Percentiles rank a stretch among this genome's conserved stretches.
phyloP scores from a whole-genome alignment of 2,113 vertebrate species.

The Smithornis capensis region DNA sequence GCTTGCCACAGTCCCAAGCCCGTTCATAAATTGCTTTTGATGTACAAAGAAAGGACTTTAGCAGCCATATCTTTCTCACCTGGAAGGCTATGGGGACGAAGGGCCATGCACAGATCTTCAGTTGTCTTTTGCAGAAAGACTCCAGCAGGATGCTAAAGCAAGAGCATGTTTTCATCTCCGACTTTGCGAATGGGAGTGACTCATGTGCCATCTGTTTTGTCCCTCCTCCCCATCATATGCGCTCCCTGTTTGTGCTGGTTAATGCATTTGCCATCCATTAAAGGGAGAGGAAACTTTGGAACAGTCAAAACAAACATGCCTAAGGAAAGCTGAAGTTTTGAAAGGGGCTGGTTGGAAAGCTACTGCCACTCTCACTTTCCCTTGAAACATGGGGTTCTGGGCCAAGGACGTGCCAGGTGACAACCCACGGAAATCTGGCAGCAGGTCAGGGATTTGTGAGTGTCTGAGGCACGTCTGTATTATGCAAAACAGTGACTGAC shows the following conservation, averaged over 20 bases:
- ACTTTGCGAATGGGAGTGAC: constrained; percentile 13
- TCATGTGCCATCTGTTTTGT: constrained; percentile 64
- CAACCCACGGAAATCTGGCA: not conserved
- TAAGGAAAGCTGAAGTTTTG: constrained; percentile 7
- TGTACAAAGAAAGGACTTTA: not conserved
- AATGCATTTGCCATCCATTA: constrained; percentile 50
- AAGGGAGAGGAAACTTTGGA: constrained; percentile 52
- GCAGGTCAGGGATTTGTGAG: not conserved
- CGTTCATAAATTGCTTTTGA: not conserved
- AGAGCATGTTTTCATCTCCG: not conserved
- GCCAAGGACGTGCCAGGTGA: not conserved
- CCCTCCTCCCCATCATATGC: not conserved
- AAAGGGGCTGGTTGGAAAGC: not conserved
- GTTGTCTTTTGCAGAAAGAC: not conserved
- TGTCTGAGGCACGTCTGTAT: not conserved
- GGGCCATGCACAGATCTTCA: not conserved
- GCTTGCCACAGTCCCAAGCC: not conserved
- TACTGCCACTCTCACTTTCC: not conserved
- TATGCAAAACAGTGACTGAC: not conserved
- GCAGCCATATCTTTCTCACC: not conserved
- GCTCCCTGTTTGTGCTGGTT: constrained; percentile 46
- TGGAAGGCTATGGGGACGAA: not conserved
- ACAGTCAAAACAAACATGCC: constrained; percentile 56
- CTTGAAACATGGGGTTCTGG: fast-evolving
- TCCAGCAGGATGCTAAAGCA: constrained; percentile 29